Evolutionary conservation across 2,113 vertebrate species (phyloP).

Genomic region (Festucalex cinctus): DNA sequence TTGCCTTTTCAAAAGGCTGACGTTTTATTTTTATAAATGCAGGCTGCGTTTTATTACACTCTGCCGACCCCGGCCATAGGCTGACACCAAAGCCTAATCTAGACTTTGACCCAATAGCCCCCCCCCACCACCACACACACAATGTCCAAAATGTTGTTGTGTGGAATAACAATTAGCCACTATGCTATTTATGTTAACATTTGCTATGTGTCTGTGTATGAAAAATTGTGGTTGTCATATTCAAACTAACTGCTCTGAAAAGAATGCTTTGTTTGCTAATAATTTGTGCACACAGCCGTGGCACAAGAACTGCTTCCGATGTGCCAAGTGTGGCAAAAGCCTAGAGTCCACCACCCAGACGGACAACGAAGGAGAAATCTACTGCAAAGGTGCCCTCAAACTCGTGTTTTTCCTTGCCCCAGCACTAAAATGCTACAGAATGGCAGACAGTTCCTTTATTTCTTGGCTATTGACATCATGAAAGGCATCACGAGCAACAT

Average conservation of each 20-base stretch:
- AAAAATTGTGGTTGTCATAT: background rate
- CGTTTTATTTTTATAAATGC: too few species aligned
- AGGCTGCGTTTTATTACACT: too few species aligned
- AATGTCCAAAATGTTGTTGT: too few species aligned
- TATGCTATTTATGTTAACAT: too few species aligned
- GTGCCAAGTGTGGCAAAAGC: conserved; percentile 94
- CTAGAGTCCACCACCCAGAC: conserved; percentile 95
- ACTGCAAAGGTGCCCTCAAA: conserved; percentile 86
- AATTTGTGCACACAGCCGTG: conserved; percentile 75
- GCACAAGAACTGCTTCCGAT: conserved; percentile 97
- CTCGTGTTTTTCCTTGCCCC: background rate
- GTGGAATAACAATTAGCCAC: too few species aligned
- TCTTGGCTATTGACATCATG: background rate
- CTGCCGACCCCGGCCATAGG: too few species aligned
- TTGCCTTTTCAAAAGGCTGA: too few species aligned
- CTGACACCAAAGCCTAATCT: too few species aligned
- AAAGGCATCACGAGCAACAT: background rate
- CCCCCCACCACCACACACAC: too few species aligned
- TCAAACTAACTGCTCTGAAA: background rate
- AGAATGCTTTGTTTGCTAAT: background rate
- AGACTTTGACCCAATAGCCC: too few species aligned
- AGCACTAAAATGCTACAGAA: background rate
- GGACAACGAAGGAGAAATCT: conserved; percentile 96
- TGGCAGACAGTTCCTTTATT: background rate
- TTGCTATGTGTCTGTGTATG: too few species aligned